Percentiles rank a stretch among this genome's conserved stretches.
These are phyloP conservation scores for Panopea generosa DNA, from an alignment of 2,888 invertebrate species.

Conservation along the genomic window DNA sequence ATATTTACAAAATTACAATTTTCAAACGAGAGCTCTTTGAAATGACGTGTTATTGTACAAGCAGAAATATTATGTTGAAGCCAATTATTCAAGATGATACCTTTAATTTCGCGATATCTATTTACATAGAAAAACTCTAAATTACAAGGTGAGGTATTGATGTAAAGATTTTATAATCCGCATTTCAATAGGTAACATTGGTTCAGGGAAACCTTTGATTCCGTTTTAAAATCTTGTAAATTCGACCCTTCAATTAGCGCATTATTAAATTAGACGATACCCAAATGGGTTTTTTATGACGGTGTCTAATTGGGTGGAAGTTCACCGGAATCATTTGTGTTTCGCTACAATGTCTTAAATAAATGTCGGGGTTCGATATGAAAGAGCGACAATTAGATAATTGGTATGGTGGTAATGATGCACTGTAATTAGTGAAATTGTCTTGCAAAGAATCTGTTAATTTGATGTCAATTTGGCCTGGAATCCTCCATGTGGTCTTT, in stretches of 20 bases:
- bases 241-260: slow-evolving; percentile 1
- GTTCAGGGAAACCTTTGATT: slow-evolving; percentile 15
- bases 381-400: slow-evolving; percentile 16
- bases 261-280: slow-evolving; percentile 8
- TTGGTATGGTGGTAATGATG: background rate
- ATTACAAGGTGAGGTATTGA: slow-evolving; percentile 21
- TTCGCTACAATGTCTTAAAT: slow-evolving; percentile 2
- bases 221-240: background rate
- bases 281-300: background rate
- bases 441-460: no score
- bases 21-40: background rate
- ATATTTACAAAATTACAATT: no score
- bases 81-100: slow-evolving; percentile 41
- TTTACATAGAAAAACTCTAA: slow-evolving; percentile 32
- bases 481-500: no score
- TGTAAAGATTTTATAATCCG: background rate
- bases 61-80: slow-evolving; percentile 13
- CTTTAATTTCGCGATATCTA: slow-evolving; percentile 42
- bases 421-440: no score
- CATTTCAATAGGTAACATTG: slow-evolving; percentile 21
- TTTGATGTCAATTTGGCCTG: no score
- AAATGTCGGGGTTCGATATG: slow-evolving; percentile 16
- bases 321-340: background rate
- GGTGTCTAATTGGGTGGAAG: background rate
- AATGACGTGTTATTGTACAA: background rate